phyloP scores from a whole-genome alignment of 1,140 invertebrate species.

The Habropoda laboriosa region DNA sequence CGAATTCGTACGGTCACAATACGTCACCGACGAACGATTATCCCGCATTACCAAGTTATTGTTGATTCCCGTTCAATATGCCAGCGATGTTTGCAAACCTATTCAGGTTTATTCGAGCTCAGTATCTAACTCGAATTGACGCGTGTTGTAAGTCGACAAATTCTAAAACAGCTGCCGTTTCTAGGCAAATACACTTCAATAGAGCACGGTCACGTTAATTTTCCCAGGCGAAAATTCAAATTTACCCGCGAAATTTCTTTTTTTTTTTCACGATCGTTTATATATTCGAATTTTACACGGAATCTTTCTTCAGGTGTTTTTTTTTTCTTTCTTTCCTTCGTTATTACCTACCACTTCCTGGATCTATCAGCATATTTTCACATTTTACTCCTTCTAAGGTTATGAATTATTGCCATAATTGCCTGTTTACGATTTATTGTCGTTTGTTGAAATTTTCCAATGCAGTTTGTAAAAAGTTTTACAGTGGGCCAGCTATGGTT shows the following conservation, averaged over 20 bases:
- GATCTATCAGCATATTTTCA: too few relatives aligned
- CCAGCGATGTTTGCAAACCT: slow-evolving; percentile 45
- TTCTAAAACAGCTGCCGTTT: slow-evolving; percentile 1
- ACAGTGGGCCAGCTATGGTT: not conserved
- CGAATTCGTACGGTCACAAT: slow-evolving; percentile 65
- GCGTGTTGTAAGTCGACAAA: not conserved
- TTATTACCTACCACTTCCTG: too few relatives aligned
- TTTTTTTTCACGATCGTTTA: too few relatives aligned
- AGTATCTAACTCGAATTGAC: slow-evolving; percentile 25
- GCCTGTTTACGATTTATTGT: not conserved
- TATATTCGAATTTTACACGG: too few relatives aligned
- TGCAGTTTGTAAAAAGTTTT: not conserved
- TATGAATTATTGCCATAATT: not conserved
- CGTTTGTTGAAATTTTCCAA: not conserved
- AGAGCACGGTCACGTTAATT: not conserved
- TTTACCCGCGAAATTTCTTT: not conserved
- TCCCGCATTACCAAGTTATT: slow-evolving; percentile 26
- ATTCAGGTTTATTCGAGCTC: slow-evolving; percentile 60
- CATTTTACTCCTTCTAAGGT: not conserved
- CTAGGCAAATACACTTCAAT: not conserved
- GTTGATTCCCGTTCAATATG: slow-evolving; percentile 6
- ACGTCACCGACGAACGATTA: slow-evolving; percentile 48
- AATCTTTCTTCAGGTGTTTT: too few relatives aligned
- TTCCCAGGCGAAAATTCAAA: not conserved
- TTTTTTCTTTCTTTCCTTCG: too few relatives aligned